phyloP scores from a whole-genome alignment of 2,888 invertebrate genomes.

The Oscheius myriophilus region DNA sequence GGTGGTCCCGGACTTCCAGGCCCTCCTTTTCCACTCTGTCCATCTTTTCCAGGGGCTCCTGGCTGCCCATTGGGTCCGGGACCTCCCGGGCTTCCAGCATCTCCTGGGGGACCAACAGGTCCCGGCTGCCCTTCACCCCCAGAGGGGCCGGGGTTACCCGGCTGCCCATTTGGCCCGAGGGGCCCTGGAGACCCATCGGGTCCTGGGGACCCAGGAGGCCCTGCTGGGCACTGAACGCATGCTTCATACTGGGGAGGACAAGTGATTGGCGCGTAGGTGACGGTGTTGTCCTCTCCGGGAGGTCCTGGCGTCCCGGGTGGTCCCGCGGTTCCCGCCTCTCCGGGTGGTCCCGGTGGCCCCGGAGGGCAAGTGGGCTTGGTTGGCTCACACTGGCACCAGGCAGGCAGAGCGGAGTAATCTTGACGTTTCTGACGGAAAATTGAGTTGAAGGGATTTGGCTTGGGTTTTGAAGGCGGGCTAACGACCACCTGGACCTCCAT shows the following conservation, averaged over 20 bases:
- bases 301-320: conserved; percentile 56
- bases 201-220: conserved; percentile 56
- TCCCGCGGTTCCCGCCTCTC: conserved; percentile 45
- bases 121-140: conserved; percentile 56
- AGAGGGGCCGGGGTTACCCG: conserved; percentile 48
- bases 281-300: conserved; percentile 49
- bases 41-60: conserved; percentile 52
- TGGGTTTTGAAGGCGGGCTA: conserved; percentile 63
- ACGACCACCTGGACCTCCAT: conserved; percentile 66
- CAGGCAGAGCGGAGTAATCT: conserved; percentile 57
- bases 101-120: conserved; percentile 54
- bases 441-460: conserved; percentile 55
- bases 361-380: conserved; percentile 58
- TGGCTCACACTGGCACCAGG: conserved; percentile 66
- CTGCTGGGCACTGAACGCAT: conserved; percentile 59
- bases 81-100: conserved; percentile 56
- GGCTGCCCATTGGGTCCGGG: conserved; percentile 53
- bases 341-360: conserved; percentile 58
- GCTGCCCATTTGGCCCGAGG: conserved; percentile 38
- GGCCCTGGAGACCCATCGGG: conserved; percentile 52
- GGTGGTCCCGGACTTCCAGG: conserved; percentile 51
- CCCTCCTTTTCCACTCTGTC: conserved; percentile 53
- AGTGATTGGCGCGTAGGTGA: conserved; percentile 49
- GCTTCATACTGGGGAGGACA: conserved; percentile 47
- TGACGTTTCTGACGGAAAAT: conserved; percentile 65